Percentiles rank a stretch among this genome's conserved stretches.
These are phyloP conservation scores for Drosophila borborema DNA, from an alignment of 2,888 invertebrate species.

Conservation along the genomic window DNA sequence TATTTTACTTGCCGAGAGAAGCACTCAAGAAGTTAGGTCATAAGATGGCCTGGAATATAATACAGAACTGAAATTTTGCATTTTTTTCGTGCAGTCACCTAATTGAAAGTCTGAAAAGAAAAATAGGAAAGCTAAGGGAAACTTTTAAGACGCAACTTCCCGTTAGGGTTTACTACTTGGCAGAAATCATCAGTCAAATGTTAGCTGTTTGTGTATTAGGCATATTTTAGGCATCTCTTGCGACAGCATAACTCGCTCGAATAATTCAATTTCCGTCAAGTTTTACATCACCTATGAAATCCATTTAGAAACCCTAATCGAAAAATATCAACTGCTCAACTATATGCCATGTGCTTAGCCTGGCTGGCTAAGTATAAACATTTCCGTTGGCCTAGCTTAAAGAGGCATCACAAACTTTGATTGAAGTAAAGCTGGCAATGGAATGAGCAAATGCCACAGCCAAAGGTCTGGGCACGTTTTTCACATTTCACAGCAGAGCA, in stretches of 20 bases:
- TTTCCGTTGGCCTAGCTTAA: constrained; percentile 1
- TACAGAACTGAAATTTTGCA: neutral
- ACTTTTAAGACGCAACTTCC: neutral
- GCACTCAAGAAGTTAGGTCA: neutral
- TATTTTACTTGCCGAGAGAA: neutral
- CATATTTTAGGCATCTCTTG: neutral
- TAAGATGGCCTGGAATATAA: neutral
- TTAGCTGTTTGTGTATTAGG: neutral
- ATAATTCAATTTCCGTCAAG: neutral
- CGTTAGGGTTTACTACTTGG: too few species aligned
- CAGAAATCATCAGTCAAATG: neutral
- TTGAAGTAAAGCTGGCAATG: constrained; percentile 19
- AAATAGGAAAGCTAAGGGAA: neutral
- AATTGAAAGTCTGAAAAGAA: neutral
- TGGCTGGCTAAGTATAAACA: neutral
- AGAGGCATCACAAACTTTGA: constrained; percentile 33
- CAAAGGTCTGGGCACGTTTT: constrained; percentile 68
- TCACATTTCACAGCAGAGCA: constrained; percentile 58
- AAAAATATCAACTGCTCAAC: neutral
- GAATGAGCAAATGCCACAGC: constrained; percentile 32
- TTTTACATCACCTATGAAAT: neutral
- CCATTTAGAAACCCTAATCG: neutral
- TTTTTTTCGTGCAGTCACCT: neutral
- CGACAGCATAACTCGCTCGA: too few species aligned
- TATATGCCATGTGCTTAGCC: neutral